Evolutionary conservation across 2,888 invertebrate species (phyloP).

Genomic region (Smittia aterrima): DNA sequence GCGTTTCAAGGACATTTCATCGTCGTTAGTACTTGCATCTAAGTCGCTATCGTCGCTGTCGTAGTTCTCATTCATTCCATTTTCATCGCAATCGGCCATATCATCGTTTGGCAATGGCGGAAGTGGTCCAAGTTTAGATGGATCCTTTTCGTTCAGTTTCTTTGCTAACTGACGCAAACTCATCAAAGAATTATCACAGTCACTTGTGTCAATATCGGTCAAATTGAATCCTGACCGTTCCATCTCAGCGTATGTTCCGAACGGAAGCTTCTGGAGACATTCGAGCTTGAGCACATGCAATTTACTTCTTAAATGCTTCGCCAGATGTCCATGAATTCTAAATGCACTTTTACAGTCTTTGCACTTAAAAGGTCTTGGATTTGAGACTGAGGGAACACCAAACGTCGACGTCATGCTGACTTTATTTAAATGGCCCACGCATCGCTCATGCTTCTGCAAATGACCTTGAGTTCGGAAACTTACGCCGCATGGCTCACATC

Average conservation of each 20-base stretch:
- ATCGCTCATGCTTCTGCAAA: slow-evolving; percentile 89
- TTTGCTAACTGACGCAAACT: slow-evolving; percentile 80
- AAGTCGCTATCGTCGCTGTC: slow-evolving; percentile 34
- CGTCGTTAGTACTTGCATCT: background rate
- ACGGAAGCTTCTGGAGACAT: slow-evolving; percentile 87
- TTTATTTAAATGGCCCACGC: slow-evolving; percentile 89
- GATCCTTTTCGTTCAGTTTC: slow-evolving; percentile 78
- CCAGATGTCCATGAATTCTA: slow-evolving; percentile 93
- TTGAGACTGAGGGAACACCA: slow-evolving; percentile 77
- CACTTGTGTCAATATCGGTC: slow-evolving; percentile 93
- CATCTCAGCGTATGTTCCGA: slow-evolving; percentile 91
- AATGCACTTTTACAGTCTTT: slow-evolving; percentile 95
- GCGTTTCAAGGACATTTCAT: background rate
- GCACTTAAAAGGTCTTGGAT: slow-evolving; percentile 95
- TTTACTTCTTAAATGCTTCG: slow-evolving; percentile 94
- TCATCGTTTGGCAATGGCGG: slow-evolving; percentile 24
- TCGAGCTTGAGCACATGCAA: slow-evolving; percentile 94
- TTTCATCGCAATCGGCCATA: slow-evolving; percentile 47
- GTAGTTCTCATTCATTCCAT: slow-evolving; percentile 35
- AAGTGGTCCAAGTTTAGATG: slow-evolving; percentile 64
- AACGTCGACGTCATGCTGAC: slow-evolving; percentile 84
- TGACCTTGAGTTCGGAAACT: slow-evolving; percentile 89
- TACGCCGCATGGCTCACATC: slow-evolving; percentile 88
- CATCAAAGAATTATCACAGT: slow-evolving; percentile 90
- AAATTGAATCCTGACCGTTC: slow-evolving; percentile 86